Evolutionary conservation across 1,140 invertebrate species (phyloP), one percentile per base, ranked within the genome.

Genomic region (Hyles euphorbiae): DNA sequence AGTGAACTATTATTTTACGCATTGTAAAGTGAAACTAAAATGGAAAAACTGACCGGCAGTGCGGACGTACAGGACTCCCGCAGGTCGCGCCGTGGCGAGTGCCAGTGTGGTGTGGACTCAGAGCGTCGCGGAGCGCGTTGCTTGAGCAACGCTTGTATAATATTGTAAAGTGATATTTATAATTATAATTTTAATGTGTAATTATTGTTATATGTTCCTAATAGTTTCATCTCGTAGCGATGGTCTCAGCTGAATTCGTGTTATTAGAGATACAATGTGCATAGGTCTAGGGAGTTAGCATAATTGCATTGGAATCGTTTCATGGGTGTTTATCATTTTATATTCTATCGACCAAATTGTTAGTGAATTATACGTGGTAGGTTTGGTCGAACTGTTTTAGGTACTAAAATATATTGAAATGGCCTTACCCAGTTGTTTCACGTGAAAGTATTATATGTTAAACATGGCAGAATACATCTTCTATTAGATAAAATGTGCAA

Each of bases 141-240:
- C 40, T 36, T 53, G 43, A 55, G 53, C 51, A 62, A 58, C 58
- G 53, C 56, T 72, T 87, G 85, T 88, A 87, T 65, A 66, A 86
- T 86, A 86, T 70, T 88, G 83, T 88, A 87, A 70, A 63, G 76
- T 83, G 81, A 74, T 83, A 82, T 86, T 83, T 83, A 56, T 34
- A 22, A 83, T 62, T 75, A 60, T 77, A 78, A 71, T 76, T 72
- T 80, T 79, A 83, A 71, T 72, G 62, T 86, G 80, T 87, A 87
- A 85, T 81, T 78, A 84, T 80, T 79, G 74, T 85, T 80, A 75
- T 85, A 85, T 85, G 86, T 88, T 88, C 86, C 86, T 88, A 88
- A 84, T 79, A 75, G 70, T 76, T 77, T 84, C 65, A 65, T 80
- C 65, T 74, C 46, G 71, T 83, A 78, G 77, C 71, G 71, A 74